Base-by-base conservation (phyloP, 2,888 invertebrate species). In the Drosophila diplacantha region DNA sequence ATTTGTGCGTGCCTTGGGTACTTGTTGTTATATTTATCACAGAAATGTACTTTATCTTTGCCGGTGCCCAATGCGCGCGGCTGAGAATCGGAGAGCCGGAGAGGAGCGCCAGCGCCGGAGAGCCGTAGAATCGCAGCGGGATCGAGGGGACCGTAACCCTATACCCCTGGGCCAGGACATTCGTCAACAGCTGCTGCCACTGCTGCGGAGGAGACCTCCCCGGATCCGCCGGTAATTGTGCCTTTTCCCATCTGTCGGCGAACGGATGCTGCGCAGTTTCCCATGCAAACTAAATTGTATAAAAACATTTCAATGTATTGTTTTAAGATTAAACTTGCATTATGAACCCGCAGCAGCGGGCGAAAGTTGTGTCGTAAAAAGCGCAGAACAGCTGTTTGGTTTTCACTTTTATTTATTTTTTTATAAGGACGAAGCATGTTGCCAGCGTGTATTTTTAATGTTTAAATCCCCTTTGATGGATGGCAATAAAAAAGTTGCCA, bases 11-110 rank as follows among this genome's bases (percentile, higher is more conserved):
- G 84, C 80, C 80, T 81, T 74, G 83, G 83, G 78, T 78, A 78
- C 84, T 83, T 80, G 82, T 83, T 83, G 74, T 76, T 83, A 83
- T 83, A 83, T 79, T 79, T 79, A 83, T 80, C 77, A 82, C 70
- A 71, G 72, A 61, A 74, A 71, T 61, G 82, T 83, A 84, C 83
- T 79, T 79, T 84, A 79, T 79, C 79, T 79, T 79, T 61, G 68
- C 67, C 80, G 71, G 65, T 65, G 57, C 64, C 63, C 61, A 63
- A 61, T 51, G 64, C 61, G 61, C 61, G 63, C n/a, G 31, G 41
- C 18, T 37, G n/a, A 29, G 52, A 26, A 18, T 35, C 24, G 29
- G 29, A 34, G 24, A 2, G 5, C 34, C 29, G 8, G 12, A 41
- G 39, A 49, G 52, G 9, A 41, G 41, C 35, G 47, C 39, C 38